Conservation (phyloP, 2,113 vertebrate genomes). For the Eurystomus gularis region DNA sequence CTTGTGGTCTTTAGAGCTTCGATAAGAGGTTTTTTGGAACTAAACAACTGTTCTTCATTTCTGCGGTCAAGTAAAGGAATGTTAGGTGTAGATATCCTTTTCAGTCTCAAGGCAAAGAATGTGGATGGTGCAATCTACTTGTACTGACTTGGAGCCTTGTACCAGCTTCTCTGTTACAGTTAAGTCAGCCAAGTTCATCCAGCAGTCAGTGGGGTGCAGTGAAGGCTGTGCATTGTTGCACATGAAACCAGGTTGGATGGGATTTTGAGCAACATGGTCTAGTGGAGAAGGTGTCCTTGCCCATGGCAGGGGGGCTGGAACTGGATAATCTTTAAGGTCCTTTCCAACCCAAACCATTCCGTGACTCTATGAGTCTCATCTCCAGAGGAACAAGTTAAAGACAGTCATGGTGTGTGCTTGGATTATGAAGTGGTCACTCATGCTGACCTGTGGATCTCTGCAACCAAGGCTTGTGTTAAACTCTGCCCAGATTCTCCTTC, state of each 20-base stretch:
- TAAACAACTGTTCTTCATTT: neutral
- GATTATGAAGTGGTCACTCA: neutral
- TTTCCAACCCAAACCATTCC: no score
- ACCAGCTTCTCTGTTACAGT: neutral
- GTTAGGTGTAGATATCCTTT: neutral
- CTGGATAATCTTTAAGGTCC: no score
- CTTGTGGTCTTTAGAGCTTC: neutral
- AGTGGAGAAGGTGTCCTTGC: no score
- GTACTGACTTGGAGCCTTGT: neutral
- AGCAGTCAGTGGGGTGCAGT: accelerated
- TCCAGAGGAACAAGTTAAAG: neutral
- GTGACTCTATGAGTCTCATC: neutral
- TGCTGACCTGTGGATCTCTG: neutral
- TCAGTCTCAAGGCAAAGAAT: neutral
- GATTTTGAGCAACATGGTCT: no score
- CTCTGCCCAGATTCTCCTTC: neutral
- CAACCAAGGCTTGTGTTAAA: neutral
- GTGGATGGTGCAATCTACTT: neutral
- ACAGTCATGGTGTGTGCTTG: neutral
- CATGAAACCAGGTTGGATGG: no score
- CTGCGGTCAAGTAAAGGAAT: neutral
- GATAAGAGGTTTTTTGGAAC: neutral
- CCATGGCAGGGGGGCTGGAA: no score
- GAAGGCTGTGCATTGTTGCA: neutral
- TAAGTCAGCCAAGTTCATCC: neutral